phyloP scores from a whole-genome alignment of 1,140 invertebrate genomes.

The Steinernema feltiae region DNA sequence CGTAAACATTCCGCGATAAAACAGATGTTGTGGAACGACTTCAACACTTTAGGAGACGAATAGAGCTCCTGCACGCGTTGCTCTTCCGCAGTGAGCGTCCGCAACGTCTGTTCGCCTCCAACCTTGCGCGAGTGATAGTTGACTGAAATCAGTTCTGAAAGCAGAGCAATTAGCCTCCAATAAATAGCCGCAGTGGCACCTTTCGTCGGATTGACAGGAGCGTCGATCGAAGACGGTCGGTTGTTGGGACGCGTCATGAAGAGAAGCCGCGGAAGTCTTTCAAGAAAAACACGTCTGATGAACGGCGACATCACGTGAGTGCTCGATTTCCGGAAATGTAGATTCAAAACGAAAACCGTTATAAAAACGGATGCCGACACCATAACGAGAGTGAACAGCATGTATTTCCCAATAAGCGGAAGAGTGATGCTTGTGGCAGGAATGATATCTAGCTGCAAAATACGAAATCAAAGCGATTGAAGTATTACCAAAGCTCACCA shows the following conservation, averaged over 20 bases:
- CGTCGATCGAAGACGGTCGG: conserved; percentile 12
- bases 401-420: conserved; percentile 97
- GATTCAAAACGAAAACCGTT: conserved; percentile 93
- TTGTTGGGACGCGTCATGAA: conserved; percentile 55
- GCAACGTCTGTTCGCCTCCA: neutral
- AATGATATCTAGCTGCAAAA: conserved; percentile 81
- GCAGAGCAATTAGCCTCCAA: conserved; percentile 1
- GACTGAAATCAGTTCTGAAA: conserved; percentile 34
- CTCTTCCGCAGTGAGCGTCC: neutral
- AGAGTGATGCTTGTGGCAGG: conserved; percentile 95
- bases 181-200: too few species aligned
- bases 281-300: conserved; percentile 80
- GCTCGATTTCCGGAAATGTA: conserved; percentile 89
- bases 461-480: conserved; percentile 32
- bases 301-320: conserved; percentile 88
- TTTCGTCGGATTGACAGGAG: conserved; percentile 19
- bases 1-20: neutral
- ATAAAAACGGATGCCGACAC: conserved; percentile 96
- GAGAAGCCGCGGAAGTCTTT: conserved; percentile 71
- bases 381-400: conserved; percentile 98
- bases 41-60: neutral
- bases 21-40: neutral
- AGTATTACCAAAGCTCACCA: neutral
- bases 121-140: conserved; percentile 17
- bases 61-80: neutral